A percentile compares a stretch with the other conserved stretches of the same genome.
These are phyloP conservation scores for Nasonia oneida DNA, from an alignment of 2,888 invertebrate genomes.

Conservation along the genomic window DNA sequence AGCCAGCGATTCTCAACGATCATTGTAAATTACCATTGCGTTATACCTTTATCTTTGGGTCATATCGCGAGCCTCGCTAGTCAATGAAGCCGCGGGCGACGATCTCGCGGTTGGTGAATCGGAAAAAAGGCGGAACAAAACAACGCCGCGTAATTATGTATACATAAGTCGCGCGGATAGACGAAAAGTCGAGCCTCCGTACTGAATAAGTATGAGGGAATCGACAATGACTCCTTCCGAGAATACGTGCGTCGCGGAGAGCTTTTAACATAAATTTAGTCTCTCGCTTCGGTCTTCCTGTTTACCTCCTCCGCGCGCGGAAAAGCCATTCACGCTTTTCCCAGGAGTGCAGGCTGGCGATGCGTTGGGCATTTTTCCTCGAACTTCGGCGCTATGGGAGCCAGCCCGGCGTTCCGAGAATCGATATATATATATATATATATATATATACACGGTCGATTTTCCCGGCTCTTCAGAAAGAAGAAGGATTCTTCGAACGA, in stretches of 20 bases:
- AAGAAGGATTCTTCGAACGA: constrained; percentile 14
- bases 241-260: constrained; percentile 67
- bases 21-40: constrained; percentile 2
- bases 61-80: not conserved
- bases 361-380: constrained; percentile 66
- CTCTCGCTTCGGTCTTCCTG: constrained; percentile 59
- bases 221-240: constrained; percentile 75
- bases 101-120: constrained; percentile 11
- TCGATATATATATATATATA: too few relatives aligned
- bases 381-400: constrained; percentile 65
- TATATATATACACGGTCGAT: too few relatives aligned
- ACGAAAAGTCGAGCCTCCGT: constrained; percentile 63
- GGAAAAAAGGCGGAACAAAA: not conserved
- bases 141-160: not conserved
- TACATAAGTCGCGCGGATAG: not conserved
- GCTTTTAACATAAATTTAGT: constrained; percentile 74
- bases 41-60: not conserved
- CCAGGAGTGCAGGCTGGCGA: constrained; percentile 65
- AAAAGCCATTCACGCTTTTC: constrained; percentile 69
- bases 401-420: constrained; percentile 75
- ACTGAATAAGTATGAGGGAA: constrained; percentile 73
- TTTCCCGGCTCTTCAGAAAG: not conserved
- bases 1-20: not conserved
- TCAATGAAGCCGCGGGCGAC: not conserved
- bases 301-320: constrained; percentile 58